phyloP scores from a whole-genome alignment of 2,113 vertebrate species.

The Otus sunia region DNA sequence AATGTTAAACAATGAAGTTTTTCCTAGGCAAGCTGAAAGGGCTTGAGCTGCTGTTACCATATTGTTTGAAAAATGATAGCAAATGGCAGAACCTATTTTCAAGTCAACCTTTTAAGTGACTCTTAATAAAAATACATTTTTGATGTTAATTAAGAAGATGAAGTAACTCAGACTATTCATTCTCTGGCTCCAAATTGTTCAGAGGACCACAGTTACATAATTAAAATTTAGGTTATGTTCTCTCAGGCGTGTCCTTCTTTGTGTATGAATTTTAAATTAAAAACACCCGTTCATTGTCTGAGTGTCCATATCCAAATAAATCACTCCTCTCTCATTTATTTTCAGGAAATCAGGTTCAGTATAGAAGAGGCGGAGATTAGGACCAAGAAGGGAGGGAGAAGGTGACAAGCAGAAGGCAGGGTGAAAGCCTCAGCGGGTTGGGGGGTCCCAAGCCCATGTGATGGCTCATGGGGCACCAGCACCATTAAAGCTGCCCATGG shows the following conservation, averaged over 20 bases:
- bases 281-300: not conserved
- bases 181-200: not conserved
- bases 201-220: not conserved
- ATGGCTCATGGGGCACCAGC: not conserved
- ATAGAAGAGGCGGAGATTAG: not conserved
- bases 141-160: not conserved
- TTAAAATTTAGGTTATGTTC: not conserved
- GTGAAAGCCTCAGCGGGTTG: rapidly evolving
- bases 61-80: not conserved
- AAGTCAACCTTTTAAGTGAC: not conserved
- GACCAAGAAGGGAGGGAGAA: not conserved
- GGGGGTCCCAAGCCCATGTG: not conserved
- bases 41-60: not conserved
- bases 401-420: not conserved
- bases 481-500: not conserved
- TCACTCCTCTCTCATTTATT: not conserved
- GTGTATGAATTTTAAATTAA: not conserved
- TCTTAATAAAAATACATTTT: not conserved
- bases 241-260: not conserved
- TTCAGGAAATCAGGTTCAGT: not conserved
- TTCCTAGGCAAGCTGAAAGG: not conserved
- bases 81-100: not conserved
- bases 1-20: not conserved
- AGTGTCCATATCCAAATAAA: not conserved
- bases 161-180: not conserved